Evolutionary conservation across 2,113 vertebrate species (phyloP), one percentile per base, ranked within the genome.

Genomic region (Mungos mungo): DNA sequence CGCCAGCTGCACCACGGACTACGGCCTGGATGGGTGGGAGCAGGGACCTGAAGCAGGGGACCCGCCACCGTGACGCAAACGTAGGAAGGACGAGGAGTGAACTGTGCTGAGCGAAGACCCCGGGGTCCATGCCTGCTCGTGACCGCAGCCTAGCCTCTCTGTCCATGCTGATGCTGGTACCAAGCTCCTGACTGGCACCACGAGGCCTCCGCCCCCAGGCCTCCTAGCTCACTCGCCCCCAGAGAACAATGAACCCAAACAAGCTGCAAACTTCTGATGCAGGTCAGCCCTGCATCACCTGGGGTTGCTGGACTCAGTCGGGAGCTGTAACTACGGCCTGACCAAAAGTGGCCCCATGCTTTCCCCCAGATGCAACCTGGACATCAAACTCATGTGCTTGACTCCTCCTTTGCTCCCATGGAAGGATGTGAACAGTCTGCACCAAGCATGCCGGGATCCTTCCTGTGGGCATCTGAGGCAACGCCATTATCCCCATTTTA

Each of bases 391-490:
- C 60, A 16, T 23, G 27, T 27, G 41, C 57, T 35, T 79, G 13
- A 57, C 15, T 47, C 25, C 23, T 23, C 23, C 63, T 47, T 18
- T 38, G 31, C 35, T 54, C 11, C 35, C 82, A 9, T 21, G 27
- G 3, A 50, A 68, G 41, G 69, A 27, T 23, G 23, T 52, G 16
- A 66, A 41, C 38, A n/a, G 3, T 23, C 7, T 31, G 33, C 2
- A 18, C 19, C n/a, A 31, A 35, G 80, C 25, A 72, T 0, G 3
- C 38, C 47, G 10, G 0, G 31, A 60, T 31, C 45, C 29, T 86
- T 27, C 63, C 60, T 9, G 3, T 0, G 13, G 38, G 5, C 65
- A 19, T 7, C 0, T 35, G 33, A 45, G 18, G 54, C 41, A 16
- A 41, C 41, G 5, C 41, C n/a, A 23, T 2, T 11, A 33, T 0